Evolutionary conservation across 2,113 vertebrate species (phyloP), one percentile per base, ranked within the genome.

Genomic region (Tautogolabrus adspersus): DNA sequence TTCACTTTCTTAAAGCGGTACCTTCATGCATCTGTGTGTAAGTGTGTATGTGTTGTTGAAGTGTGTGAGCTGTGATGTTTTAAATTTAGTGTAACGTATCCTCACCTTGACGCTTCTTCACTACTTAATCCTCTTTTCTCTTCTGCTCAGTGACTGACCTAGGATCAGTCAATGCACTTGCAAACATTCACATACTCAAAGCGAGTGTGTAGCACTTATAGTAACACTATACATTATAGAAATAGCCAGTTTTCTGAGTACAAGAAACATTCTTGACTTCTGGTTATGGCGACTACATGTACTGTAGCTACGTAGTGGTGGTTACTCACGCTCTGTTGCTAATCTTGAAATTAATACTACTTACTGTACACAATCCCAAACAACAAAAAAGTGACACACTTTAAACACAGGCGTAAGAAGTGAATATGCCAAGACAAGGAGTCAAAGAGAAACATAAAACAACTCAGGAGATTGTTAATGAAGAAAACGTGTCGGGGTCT

Each of bases 11-110:
- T 71, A 12, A 44, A 51, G 42, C 30, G 61, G 47, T 74, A 59
- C 68, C 69, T 65, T 76, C 68, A 63, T 65, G 76, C 12, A 16
- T 80, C 38, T 77, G 73, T 72, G 47, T 75, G 67, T 71, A 21
- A 54, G n/a, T 66, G 72, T 57, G n/a, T 13, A 56, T 16, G 60
- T 47, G 62, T 64, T 77, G 66, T 65, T 59, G 18, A 37, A 57
- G n/a, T 67, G 54, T 62, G 61, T 72, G 52, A 59, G 68, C 66
- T 68, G 58, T 13, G 30, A 64, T 74, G 51, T 67, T 47, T 78
- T 22, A 21, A 74, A 72, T 51, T 55, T 76, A 68, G 72, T 66
- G 18, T 42, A 72, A 58, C 8, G 15, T 61, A 63, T 30, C 40
- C 65, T 70, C 62, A 84, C 76, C 63, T 51, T 46, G 46, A 42